Percentiles rank a stretch among this genome's conserved stretches.
Conservation (phyloP, 2,113 vertebrate species). For the Trichechus manatus region DNA sequence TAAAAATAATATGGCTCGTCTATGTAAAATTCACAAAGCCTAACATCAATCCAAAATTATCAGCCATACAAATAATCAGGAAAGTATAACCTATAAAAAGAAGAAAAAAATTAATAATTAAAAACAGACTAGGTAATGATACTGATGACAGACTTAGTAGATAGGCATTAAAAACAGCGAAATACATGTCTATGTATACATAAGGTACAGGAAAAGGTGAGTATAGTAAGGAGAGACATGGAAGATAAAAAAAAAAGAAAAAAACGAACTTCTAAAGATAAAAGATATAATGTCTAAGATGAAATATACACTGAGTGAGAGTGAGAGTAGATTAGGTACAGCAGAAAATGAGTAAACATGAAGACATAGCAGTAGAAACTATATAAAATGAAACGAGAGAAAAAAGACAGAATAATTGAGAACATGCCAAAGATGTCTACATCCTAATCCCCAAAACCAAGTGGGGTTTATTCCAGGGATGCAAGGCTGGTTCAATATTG, state of each 20-base stretch:
- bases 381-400: too few species aligned
- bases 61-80: neutral
- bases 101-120: neutral
- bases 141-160: neutral
- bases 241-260: too few species aligned
- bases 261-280: neutral
- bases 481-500: too few species aligned
- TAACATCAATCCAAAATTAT: neutral
- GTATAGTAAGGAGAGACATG: neutral
- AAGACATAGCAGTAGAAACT: too few species aligned
- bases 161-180: neutral
- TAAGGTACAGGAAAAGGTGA: neutral
- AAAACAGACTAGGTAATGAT: neutral
- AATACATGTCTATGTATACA: neutral
- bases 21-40: neutral
- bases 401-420: too few species aligned
- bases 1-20: neutral
- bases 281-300: neutral
- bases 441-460: too few species aligned
- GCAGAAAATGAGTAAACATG: too few species aligned
- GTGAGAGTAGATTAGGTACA: neutral
- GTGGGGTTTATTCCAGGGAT: too few species aligned
- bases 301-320: neutral
- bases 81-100: neutral
- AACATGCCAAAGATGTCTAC: too few species aligned